Evolutionary conservation across 2,888 invertebrate genomes (phyloP), one percentile per base, ranked within the genome.

Genomic region (Lutraria lutraria): DNA sequence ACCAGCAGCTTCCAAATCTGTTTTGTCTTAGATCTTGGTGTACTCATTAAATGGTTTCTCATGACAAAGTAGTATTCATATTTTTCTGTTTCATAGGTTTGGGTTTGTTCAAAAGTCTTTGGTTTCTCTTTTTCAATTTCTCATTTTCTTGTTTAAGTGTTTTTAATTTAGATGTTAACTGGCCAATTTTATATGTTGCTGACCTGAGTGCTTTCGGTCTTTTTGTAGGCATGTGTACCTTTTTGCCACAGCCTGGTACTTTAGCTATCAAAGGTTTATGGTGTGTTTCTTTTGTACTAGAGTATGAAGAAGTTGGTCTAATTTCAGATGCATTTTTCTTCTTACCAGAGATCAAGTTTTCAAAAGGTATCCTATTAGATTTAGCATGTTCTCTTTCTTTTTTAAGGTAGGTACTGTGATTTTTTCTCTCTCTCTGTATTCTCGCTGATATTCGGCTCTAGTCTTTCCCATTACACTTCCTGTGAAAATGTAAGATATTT

Each of bases 341-440:
- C 25, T 81, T 81, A 53, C 25, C 6, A 53, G 8, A 4, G n/a
- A 3, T 85, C 29, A 56, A 54, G 54, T 43, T 56, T 85, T 60
- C 76, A 34, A 79, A 25, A 29, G 85, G 80, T 29, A 31, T 19
- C 21, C 76, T 76, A 21, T 85, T 52, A 3, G 34, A 31, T 72
- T 79, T 85, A 25, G 56, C 25, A 25, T 29, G 53, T 12, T 86
- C 63, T n/a, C 86, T 81, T 81, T 81, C 81, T n/a, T n/a, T 43
- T 34, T 81, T 10, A 15, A 53, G n/a, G 25, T 81, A 81, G 0
- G 21, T 21, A 16, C 3, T 4, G 25, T 81, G 53, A 53, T 21
- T 29, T 25, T 53, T 13, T 81, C 53, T 53, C 81, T 43, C 15
- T 81, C 52, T 53, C 81, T 19, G 25, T 81, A 81, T 25, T 81